Conservation (phyloP, 2,888 invertebrate species). For the Clivina fossor region DNA sequence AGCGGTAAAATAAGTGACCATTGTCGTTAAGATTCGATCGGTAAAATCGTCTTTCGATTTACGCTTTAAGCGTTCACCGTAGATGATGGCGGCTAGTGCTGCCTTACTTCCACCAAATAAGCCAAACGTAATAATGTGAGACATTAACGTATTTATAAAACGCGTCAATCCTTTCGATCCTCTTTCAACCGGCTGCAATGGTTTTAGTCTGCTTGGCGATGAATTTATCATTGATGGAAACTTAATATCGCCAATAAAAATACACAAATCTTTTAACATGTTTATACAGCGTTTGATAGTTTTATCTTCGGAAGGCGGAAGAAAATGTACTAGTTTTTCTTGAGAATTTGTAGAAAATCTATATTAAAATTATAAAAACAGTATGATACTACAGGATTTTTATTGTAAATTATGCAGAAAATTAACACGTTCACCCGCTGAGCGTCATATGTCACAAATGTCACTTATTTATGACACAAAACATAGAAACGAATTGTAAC, state of each 20-base stretch:
- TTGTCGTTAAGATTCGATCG: conserved; percentile 46
- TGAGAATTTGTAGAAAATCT: conserved; percentile 57
- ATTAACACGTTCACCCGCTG: no score
- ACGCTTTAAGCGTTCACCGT: conserved; percentile 64
- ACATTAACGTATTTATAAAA: conserved; percentile 44
- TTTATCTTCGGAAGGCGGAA: no score
- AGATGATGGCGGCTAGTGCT: conserved; percentile 61
- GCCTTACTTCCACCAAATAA: conserved; percentile 63
- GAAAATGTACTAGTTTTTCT: conserved; percentile 49
- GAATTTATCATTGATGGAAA: not conserved
- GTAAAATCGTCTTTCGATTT: conserved; percentile 52
- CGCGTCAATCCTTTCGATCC: conserved; percentile 44
- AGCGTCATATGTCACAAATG: no score
- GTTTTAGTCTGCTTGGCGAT: conserved; percentile 28
- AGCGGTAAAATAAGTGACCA: conserved; percentile 52
- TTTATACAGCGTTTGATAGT: no score
- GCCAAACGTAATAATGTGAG: conserved; percentile 57
- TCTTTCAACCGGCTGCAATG: no score
- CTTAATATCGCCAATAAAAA: not conserved
- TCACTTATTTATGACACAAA: no score
- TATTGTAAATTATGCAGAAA: no score
- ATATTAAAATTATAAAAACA: no score
- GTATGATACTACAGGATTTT: no score
- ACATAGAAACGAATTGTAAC: no score
- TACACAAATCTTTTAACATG: conserved; percentile 9